These are phyloP conservation scores for Nebria ingens DNA, from an alignment of 1,140 invertebrate species.

Conservation along the genomic window DNA sequence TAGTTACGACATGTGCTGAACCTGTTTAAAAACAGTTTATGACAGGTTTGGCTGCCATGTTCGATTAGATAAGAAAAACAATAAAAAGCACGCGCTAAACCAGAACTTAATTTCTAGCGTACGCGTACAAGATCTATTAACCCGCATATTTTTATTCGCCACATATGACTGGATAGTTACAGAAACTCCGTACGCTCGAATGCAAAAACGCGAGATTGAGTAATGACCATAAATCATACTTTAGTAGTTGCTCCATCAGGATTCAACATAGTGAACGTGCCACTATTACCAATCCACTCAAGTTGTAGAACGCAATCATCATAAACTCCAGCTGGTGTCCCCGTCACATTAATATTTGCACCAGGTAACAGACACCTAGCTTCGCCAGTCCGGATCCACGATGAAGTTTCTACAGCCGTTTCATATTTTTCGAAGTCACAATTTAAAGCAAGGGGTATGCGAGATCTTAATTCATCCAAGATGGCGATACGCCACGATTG, in stretches of 20 bases:
- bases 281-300: slow-evolving; percentile 64
- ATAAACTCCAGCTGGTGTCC: slow-evolving; percentile 37
- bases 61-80: too few species aligned
- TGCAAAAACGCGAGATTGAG: too few species aligned
- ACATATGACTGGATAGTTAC: too few species aligned
- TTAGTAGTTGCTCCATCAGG: slow-evolving; percentile 60
- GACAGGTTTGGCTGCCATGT: too few species aligned
- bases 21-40: too few species aligned
- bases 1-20: too few species aligned
- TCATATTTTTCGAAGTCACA: slow-evolving; percentile 50
- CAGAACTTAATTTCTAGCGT: too few species aligned
- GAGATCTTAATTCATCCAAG: slow-evolving; percentile 53
- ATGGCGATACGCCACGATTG: slow-evolving; percentile 66
- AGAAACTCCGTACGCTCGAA: too few species aligned
- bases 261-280: slow-evolving; percentile 66
- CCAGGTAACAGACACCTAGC: slow-evolving; percentile 56
- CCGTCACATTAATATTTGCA: slow-evolving; percentile 33
- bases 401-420: slow-evolving; percentile 68
- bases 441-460: slow-evolving; percentile 34
- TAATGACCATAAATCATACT: slow-evolving; percentile 38
- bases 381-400: slow-evolving; percentile 71
- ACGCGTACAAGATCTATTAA: too few species aligned
- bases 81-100: too few species aligned
- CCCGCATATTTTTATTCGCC: too few species aligned
- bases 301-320: slow-evolving; percentile 70